A percentile compares a stretch with the other conserved stretches of the same genome.
Conservation (phyloP, 1,140 invertebrate genomes). For the Drosophila obscura region DNA sequence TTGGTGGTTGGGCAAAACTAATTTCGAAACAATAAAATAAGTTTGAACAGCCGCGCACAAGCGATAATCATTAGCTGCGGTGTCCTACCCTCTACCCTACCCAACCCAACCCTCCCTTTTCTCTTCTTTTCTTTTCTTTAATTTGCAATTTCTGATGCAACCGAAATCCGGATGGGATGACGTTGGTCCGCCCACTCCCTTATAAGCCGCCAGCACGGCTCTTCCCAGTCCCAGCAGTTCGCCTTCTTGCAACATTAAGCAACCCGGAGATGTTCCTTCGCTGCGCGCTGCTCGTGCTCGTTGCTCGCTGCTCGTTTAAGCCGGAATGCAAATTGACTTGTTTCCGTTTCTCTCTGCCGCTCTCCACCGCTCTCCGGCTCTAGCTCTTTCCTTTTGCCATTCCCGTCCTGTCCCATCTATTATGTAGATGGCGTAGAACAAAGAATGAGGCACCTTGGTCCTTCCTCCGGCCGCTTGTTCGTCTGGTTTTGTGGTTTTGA, state of each 20-base stretch:
- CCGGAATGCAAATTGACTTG: conserved; percentile 81
- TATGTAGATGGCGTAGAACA: conserved; percentile 60
- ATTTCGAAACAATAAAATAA: conserved; percentile 47
- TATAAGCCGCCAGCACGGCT: neutral
- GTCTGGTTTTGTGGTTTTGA: conserved; percentile 55
- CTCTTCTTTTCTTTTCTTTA: too few relatives aligned
- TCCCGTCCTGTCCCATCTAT: conserved; percentile 46
- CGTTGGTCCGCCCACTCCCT: too few relatives aligned
- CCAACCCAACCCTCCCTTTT: too few relatives aligned
- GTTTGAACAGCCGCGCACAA: conserved; percentile 12
- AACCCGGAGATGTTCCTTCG: conserved; percentile 28
- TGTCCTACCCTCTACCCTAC: neutral
- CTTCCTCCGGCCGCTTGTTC: conserved; percentile 1
- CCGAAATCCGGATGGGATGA: conserved; percentile 11
- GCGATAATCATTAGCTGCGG: conserved; percentile 22
- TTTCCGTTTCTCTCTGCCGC: conserved; percentile 54
- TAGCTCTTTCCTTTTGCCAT: conserved; percentile 14
- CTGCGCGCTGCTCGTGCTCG: conserved; percentile 4
- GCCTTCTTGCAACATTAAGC: conserved; percentile 42
- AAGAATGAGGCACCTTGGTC: conserved; percentile 49
- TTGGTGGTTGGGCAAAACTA: conserved; percentile 6
- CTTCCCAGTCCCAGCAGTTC: neutral
- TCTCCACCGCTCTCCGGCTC: neutral
- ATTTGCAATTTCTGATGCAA: conserved; percentile 5
- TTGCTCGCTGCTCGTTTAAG: conserved; percentile 52